phyloP scores from a whole-genome alignment of 2,113 vertebrate species.

The Scomber colias region DNA sequence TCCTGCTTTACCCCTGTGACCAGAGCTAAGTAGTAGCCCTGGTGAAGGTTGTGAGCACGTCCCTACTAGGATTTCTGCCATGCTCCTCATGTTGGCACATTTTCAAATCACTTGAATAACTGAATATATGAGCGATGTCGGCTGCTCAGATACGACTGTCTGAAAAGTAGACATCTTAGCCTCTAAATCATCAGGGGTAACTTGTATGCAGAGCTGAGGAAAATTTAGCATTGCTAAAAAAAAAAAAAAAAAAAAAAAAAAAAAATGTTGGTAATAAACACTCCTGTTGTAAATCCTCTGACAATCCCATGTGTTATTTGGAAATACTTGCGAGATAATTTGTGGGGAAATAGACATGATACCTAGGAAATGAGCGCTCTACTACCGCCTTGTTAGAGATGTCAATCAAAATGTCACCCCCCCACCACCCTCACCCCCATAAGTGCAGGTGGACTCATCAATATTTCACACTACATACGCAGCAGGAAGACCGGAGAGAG shows the following conservation, averaged over 20 bases:
- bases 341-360: neutral
- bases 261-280: neutral
- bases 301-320: conserved; percentile 6
- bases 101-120: conserved; percentile 46
- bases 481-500: neutral
- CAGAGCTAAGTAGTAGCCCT: conserved; percentile 3
- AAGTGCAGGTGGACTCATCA: conserved; percentile 18
- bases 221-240: conserved; percentile 21
- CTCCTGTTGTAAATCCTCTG: conserved; percentile 18
- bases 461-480: conserved; percentile 25
- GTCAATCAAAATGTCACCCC: conserved; percentile 46
- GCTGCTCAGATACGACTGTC: conserved; percentile 13
- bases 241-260: too few species aligned
- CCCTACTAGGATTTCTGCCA: too few species aligned
- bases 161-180: conserved; percentile 23
- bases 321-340: conserved; percentile 33
- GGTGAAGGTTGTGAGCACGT: neutral
- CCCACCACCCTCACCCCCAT: neutral
- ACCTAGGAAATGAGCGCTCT: conserved; percentile 6
- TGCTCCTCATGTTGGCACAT: neutral
- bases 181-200: conserved; percentile 8
- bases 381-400: conserved; percentile 28
- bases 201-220: neutral
- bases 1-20: neutral
- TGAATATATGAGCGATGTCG: conserved; percentile 25